Conservation (phyloP, 2,113 vertebrate genomes). For the Dissostichus mawsoni region DNA sequence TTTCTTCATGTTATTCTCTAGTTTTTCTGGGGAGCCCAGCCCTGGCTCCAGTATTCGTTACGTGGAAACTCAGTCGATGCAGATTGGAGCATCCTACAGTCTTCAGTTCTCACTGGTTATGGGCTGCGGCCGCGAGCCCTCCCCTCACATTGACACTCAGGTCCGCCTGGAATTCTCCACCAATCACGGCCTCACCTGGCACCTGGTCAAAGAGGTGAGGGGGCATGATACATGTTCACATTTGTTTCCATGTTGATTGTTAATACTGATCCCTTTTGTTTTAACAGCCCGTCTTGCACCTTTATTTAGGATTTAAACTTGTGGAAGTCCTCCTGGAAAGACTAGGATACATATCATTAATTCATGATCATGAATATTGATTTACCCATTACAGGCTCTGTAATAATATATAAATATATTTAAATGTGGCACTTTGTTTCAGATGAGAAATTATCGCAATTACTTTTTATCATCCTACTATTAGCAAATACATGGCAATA, state of each 20-base stretch:
- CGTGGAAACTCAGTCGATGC: slow-evolving; percentile 99
- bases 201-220: slow-evolving; percentile 96
- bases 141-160: slow-evolving; percentile 96
- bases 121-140: slow-evolving; percentile 92
- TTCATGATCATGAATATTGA: slow-evolving; percentile 74
- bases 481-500: slow-evolving; percentile 63
- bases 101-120: slow-evolving; percentile 98
- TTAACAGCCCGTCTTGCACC: background rate
- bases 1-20: slow-evolving; percentile 31
- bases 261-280: background rate
- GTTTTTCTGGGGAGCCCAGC: slow-evolving; percentile 90
- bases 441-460: slow-evolving; percentile 71
- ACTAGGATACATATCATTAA: slow-evolving; percentile 54
- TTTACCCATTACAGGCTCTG: slow-evolving; percentile 53
- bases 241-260: background rate
- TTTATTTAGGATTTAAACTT: slow-evolving; percentile 41
- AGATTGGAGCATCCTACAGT: slow-evolving; percentile 96
- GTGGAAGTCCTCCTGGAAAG: slow-evolving; percentile 34
- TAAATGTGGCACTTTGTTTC: slow-evolving; percentile 63
- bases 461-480: slow-evolving; percentile 60
- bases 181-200: slow-evolving; percentile 98
- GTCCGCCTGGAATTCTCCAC: slow-evolving; percentile 98
- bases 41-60: slow-evolving; percentile 95
- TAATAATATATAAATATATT: slow-evolving; percentile 72
- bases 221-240: background rate